These are phyloP conservation scores for Xestia rhomboidea DNA, from an alignment of 2,888 invertebrate species.

Conservation along the genomic window DNA sequence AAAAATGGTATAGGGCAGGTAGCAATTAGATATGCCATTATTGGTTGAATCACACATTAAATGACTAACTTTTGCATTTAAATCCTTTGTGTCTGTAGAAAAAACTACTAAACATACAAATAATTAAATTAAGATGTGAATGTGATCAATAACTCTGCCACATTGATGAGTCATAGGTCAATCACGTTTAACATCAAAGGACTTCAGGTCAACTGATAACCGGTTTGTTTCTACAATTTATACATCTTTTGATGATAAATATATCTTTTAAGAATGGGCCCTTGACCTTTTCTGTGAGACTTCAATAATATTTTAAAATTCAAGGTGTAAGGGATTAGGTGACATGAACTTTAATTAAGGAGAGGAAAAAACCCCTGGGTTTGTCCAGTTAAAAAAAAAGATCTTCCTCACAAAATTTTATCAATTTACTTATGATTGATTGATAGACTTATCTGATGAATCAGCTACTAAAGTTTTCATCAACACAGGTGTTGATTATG, in stretches of 20 bases:
- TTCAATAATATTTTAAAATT: not conserved
- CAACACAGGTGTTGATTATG: not conserved
- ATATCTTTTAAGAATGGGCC: not conserved
- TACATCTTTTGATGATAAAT: not conserved
- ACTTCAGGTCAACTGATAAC: slow-evolving; percentile 33
- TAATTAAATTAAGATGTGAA: slow-evolving; percentile 8
- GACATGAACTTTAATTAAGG: not conserved
- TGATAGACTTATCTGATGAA: not conserved
- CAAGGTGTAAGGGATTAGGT: not conserved
- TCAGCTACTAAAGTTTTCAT: not conserved
- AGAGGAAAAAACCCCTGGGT: not conserved
- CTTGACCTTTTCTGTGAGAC: not conserved
- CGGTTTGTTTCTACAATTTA: slow-evolving; percentile 5
- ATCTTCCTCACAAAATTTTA: not conserved
- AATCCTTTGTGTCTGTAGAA: not conserved
- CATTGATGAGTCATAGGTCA: slow-evolving; percentile 42
- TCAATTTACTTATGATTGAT: not conserved
- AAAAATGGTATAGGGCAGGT: not conserved
- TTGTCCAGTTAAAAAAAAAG: not conserved
- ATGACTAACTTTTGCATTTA: not conserved
- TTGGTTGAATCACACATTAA: not conserved
- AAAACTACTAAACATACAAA: not conserved
- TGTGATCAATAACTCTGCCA: slow-evolving; percentile 15
- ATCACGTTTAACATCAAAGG: not conserved
- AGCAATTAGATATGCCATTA: not conserved